Evolutionary conservation across 2,113 vertebrate genomes (phyloP).

Genomic region (Circaetus gallicus): DNA sequence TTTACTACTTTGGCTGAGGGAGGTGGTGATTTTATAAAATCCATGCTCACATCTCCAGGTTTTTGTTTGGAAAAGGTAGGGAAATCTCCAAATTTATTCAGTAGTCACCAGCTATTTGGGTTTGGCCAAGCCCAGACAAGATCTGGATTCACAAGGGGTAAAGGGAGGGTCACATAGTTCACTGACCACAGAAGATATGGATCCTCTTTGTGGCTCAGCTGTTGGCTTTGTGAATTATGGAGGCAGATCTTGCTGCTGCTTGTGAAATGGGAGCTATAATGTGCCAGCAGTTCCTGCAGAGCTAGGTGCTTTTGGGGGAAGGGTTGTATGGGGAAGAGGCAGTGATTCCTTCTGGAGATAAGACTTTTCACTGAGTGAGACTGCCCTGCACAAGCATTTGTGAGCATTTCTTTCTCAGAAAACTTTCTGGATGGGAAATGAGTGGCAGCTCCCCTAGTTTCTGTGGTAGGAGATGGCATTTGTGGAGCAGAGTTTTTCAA

Average conservation of each 20-base stretch:
- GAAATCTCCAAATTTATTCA: not conserved
- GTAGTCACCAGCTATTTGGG: not conserved
- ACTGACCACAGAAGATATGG: not conserved
- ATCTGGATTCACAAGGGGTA: not conserved
- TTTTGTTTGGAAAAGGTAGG: not conserved
- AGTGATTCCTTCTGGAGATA: not conserved
- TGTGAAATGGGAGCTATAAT: not conserved
- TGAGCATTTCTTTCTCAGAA: not conserved
- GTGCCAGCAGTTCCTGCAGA: not conserved
- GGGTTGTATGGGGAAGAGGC: not conserved
- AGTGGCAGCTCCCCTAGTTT: not conserved
- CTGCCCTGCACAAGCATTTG: not conserved
- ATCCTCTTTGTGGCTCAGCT: not conserved
- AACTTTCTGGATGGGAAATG: not conserved
- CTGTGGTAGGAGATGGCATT: not conserved
- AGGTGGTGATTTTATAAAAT: not conserved
- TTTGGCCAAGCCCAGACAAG: not conserved
- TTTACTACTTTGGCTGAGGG: not conserved
- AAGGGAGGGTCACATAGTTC: not conserved
- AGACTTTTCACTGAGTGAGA: not conserved
- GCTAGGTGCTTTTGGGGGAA: not conserved
- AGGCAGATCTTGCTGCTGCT: not conserved
- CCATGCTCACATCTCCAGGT: not conserved
- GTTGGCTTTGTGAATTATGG: not conserved
- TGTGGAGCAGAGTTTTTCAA: conserved; percentile 47